These are phyloP conservation scores for Himalopsyche tibetana DNA, from an alignment of 2,888 invertebrate genomes.

Conservation along the genomic window DNA sequence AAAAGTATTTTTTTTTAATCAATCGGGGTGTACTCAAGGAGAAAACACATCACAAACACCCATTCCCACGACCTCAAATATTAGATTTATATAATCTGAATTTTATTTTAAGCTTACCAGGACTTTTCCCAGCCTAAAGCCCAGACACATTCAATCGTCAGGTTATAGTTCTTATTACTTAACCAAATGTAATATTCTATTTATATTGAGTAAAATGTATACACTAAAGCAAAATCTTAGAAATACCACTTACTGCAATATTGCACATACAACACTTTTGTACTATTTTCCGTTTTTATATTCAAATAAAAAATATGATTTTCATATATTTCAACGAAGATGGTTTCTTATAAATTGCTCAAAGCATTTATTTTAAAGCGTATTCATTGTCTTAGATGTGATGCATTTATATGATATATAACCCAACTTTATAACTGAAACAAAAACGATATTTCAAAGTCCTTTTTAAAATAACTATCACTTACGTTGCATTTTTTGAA, in stretches of 20 bases:
- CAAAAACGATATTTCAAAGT: constrained; percentile 34
- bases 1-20: too few relatives aligned
- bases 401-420: constrained; percentile 19
- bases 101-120: too few relatives aligned
- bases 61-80: too few relatives aligned
- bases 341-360: neutral
- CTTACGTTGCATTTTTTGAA: constrained; percentile 37
- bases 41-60: too few relatives aligned
- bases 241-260: neutral
- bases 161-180: too few relatives aligned
- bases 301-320: too few relatives aligned
- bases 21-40: too few relatives aligned
- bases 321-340: too few relatives aligned
- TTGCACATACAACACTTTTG: neutral
- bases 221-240: neutral
- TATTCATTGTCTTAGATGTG: constrained; percentile 11
- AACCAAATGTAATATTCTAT: neutral
- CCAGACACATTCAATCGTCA: too few relatives aligned
- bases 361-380: neutral
- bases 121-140: too few relatives aligned
- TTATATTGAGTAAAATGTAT: neutral
- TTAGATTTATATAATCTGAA: too few relatives aligned
- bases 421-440: constrained; percentile 19
- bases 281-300: too few relatives aligned
- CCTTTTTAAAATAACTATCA: constrained; percentile 29